phyloP scores from a whole-genome alignment of 2,113 vertebrate species.

The Poeciliopsis occidentalis region DNA sequence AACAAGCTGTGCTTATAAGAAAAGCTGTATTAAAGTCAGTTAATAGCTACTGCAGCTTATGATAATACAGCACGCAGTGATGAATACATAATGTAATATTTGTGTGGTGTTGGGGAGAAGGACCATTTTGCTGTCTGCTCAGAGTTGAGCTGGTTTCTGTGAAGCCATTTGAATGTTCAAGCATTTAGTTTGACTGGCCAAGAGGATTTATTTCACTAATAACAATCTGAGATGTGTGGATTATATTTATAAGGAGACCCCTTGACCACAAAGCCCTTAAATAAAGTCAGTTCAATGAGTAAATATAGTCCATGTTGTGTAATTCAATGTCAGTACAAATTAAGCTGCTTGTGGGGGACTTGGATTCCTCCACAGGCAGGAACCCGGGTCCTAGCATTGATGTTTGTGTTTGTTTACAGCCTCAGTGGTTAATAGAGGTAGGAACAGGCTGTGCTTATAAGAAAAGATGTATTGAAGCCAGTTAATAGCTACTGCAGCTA shows the following conservation, averaged over 20 bases:
- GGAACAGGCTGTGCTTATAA: constrained; percentile 35
- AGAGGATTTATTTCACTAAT: too few species aligned
- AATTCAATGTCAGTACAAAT: too few species aligned
- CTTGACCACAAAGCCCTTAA: too few species aligned
- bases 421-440: constrained; percentile 17
- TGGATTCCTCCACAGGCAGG: too few species aligned
- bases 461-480: constrained; percentile 16
- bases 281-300: too few species aligned
- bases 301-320: too few species aligned
- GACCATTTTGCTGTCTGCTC: neutral
- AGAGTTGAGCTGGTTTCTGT: neutral
- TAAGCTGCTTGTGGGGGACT: too few species aligned
- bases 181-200: neutral
- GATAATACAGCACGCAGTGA: neutral
- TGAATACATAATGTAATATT: constrained; percentile 1
- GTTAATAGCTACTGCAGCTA: constrained; percentile 11
- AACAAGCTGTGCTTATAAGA: constrained; percentile 35
- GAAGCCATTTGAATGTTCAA: neutral
- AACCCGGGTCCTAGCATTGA: constrained; percentile 29
- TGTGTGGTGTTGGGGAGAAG: neutral
- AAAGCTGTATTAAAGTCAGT: constrained; percentile 18
- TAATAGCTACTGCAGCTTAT: constrained; percentile 11
- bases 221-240: too few species aligned
- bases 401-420: constrained; percentile 33
- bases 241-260: too few species aligned